phyloP scores from a whole-genome alignment of 64 coral and sea anemone species.

The Pachyseris speciosa region DNA sequence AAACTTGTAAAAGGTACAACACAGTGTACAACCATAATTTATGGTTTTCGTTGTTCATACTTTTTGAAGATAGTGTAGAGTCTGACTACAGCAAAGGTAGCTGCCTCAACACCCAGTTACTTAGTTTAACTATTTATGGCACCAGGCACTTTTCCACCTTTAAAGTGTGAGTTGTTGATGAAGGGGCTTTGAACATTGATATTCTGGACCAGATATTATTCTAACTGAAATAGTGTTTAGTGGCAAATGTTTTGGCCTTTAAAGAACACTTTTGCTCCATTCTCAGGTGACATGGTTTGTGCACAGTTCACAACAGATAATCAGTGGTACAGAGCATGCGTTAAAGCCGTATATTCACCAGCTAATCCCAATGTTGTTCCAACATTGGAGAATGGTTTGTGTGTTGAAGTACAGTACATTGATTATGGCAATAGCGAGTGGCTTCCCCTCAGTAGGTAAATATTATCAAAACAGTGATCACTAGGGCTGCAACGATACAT shows the following conservation, averaged over 20 bases:
- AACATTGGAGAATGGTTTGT: slow-evolving; percentile 71
- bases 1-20: too few species aligned
- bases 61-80: too few species aligned
- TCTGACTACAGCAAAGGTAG: too few species aligned
- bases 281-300: slow-evolving; percentile 72
- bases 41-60: too few species aligned
- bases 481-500: neutral
- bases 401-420: slow-evolving; percentile 84
- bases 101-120: too few species aligned
- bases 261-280: neutral
- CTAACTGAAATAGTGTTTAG: too few species aligned
- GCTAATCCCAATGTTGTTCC: slow-evolving; percentile 45
- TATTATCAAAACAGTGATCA: neutral
- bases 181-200: too few species aligned
- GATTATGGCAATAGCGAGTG: slow-evolving; percentile 95
- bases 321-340: slow-evolving; percentile 92
- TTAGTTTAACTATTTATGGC: too few species aligned
- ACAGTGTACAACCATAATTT: too few species aligned
- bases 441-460: slow-evolving; percentile 86
- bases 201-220: too few species aligned
- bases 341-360: slow-evolving; percentile 62
- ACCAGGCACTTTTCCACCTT: too few species aligned
- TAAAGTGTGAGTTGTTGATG: too few species aligned
- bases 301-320: slow-evolving; percentile 82
- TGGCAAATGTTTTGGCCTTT: neutral